Base-by-base conservation (phyloP, 2,113 vertebrate genomes). In the Serilophus lunatus region DNA sequence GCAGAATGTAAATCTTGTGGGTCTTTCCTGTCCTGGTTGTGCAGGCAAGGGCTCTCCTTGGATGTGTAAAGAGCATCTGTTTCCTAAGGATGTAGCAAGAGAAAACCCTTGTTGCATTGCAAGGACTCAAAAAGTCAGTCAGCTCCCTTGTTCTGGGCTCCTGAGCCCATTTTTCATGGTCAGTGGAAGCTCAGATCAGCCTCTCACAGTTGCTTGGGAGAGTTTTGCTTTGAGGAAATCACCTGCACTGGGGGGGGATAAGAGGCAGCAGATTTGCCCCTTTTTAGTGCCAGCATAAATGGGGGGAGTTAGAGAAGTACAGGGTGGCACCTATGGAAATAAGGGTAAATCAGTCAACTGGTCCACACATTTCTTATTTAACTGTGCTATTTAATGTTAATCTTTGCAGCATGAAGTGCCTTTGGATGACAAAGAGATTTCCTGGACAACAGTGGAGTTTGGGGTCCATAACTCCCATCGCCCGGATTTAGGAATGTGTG, bases 181-280 rank as follows among this genome's bases (percentile, higher is more conserved):
- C 40, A 4, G 50, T 28, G 4, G 44, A 54, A 44, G 57, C 28
- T 63, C 35, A 44, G 44, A 64, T 33, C 49, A 33, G 31, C 19
- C 56, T 68, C 45, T 72, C 19, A 13, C 12, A 19, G 26, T 23
- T 84, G 4, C 10, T n/a, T 31, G 44, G 38, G 42, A 49, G 18
- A 20, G n/a, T 54, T 4, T 54, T 82, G 19, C 38, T 40, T 82
- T 24, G 28, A 60, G 66, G 45, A 68, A 53, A 35, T 31, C 3
- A 12, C 17, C 12, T 25, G 0, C 13, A 2, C 23, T 42, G 5
- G 0, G 0, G 31, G 31, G 6, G 9, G 12, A 5, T 4, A 44
- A 82, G 54, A 20, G 20, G 38, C 23, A 56, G 25, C 25, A 35
- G 19, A 25, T n/a, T 65, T 38, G 2, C 6, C 7, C 19, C 12